Evolutionary conservation across 2,888 invertebrate species (phyloP), one percentile per base, ranked within the genome.

Genomic region (Phragmatobia fuliginosa): DNA sequence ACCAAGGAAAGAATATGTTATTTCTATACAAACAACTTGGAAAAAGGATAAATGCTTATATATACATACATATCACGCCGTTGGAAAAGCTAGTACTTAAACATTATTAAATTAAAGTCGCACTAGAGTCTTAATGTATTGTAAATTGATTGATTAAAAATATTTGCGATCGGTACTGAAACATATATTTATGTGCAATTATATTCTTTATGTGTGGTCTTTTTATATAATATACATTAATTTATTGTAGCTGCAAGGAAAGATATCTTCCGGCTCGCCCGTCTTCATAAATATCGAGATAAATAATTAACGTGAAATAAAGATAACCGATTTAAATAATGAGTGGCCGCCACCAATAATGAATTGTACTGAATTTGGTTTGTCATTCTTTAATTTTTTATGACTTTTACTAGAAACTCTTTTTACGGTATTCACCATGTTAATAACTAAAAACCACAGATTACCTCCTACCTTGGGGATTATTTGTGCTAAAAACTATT

Each of bases 131-230:
- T 52, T 3, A 52, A 25, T 28, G 11, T 52, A 11, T 52, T 52
- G 25, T 25, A 14, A 56, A 56, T 14, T 25, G 5, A 56, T 4
- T 5, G 32, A 32, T 31, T 45, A 45, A 45, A 6, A 45, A 63
- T 45, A 10, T 59, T 32, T 32, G 0, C 18, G 36, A 36, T 36
- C 36, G n/a, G 32, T 28, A 28, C 16, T 10, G 8, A 18, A 36
- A 52, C n/a, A 25, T 52, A 64, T 64, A 52, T 18, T 36, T 32
- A 64, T 10, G 28, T 61, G 52, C 25, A 56, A 52, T 64, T 33
- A 25, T 52, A n/a, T 33, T 25, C 14, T 38, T 62, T 32, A 64
- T 52, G 41, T 32, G 3, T 11, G 31, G 7, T 63, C 7, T 64
- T 52, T n/a, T 18, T 52, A 25, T 25, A n/a, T n/a, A 36, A 56